These are phyloP conservation scores for Hippolais icterina DNA, from an alignment of 2,113 vertebrate species.

Conservation along the genomic window DNA sequence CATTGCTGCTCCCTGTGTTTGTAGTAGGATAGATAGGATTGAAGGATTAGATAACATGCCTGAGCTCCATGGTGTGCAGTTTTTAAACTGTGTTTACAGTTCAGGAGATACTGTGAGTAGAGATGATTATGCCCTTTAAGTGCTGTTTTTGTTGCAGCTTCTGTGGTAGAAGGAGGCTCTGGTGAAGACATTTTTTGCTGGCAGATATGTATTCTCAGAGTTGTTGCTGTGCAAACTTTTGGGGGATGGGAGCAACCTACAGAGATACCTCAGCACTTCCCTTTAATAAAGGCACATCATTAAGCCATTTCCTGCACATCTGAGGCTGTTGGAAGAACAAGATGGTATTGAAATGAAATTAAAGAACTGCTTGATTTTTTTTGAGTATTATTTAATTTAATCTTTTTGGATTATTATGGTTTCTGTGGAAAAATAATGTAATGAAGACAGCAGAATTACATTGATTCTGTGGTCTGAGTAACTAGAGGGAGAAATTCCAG, in stretches of 20 bases:
- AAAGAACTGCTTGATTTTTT: conserved; percentile 36
- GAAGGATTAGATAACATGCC: conserved; percentile 26
- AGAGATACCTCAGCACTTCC: conserved; percentile 10
- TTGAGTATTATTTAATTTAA: conserved; percentile 56
- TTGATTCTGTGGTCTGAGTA: conserved; percentile 17
- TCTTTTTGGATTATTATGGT: conserved; percentile 51
- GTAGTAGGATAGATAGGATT: conserved; percentile 1
- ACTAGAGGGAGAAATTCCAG: conserved; percentile 16
- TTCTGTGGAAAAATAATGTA: conserved; percentile 52
- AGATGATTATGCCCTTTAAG: conserved; percentile 46
- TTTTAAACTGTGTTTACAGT: conserved; percentile 48
- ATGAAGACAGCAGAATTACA: conserved; percentile 49
- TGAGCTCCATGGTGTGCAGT: neutral
- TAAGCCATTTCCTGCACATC: conserved; percentile 51
- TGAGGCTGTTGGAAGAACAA: conserved; percentile 32
- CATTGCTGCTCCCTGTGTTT: neutral
- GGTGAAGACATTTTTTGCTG: neutral
- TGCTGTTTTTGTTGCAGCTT: conserved; percentile 20
- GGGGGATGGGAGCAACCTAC: neutral
- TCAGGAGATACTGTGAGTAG: conserved; percentile 21
- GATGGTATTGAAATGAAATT: conserved; percentile 64
- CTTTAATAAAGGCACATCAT: conserved; percentile 34
- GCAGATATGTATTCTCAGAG: neutral
- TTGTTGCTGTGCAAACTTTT: neutral
- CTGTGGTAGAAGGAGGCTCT: neutral